Base-by-base conservation (phyloP, 2,888 invertebrate genomes). In the Mythimna vitellina region DNA sequence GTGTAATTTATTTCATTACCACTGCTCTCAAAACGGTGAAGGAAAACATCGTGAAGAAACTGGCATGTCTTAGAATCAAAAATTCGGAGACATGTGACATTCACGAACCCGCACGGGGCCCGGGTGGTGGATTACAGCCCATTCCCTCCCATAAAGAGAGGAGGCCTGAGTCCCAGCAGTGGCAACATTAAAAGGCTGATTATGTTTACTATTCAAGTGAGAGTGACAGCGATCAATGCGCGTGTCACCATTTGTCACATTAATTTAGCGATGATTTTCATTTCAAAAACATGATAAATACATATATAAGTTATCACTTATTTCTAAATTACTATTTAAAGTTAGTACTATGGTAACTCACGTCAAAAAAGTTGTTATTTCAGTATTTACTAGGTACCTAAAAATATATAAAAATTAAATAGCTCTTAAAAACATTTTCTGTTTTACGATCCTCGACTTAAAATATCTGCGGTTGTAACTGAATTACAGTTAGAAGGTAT, bases 381-480 rank as follows among this genome's bases (percentile, higher is more conserved):
- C 14, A 38, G 1, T 54, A 12, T 35, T 58, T 25, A 29, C 53
- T 35, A n/a, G 14, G 10, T 46, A 57, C n/a, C n/a, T 7, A 42
- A 57, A 17, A n/a, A 51, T 58, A 71, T 7, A 8, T 54, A 42
- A 51, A 53, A 10, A 25, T 56, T 20, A 65, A 75, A 63, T 9
- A 46, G 20, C 35, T 77, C 63, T 81, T 29, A 51, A 51, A 56
- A 70, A 64, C 49, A 57, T 70, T 57, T 70, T 66, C 20, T 29
- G 7, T 70, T 79, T 78, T 81, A 81, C 76, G 81, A 75, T 22
- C 3, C 35, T 6, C 17, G 1, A 58, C 62, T 63, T 58, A 66
- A 76, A 75, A 76, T 51, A 53, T 58, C 35, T 70, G 22, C 12
- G 57, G 60, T 66, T 56, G 46, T 65, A 76, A 70, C 49, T 64